Evolutionary conservation across 2,797 vertebrate genomes (phyloP).

Genomic region (Rhadinocentrus ornatus): DNA sequence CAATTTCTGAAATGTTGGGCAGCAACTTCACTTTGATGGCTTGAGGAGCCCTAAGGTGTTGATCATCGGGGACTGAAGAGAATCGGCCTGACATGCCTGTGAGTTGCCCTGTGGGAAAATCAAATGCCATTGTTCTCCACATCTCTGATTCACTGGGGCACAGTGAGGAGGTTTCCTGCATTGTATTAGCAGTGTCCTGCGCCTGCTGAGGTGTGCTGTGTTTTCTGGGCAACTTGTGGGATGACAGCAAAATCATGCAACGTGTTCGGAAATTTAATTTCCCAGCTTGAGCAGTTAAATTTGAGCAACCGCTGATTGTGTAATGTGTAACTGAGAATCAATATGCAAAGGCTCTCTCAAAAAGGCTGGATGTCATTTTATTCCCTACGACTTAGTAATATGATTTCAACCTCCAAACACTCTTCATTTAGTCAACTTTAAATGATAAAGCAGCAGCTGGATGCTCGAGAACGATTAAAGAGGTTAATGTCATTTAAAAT

Average conservation of each 20-base stretch:
- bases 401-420: constrained; percentile 38
- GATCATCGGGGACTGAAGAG: constrained; percentile 42
- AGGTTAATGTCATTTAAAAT: constrained; percentile 23
- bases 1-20: constrained; percentile 23
- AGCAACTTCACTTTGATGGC: constrained; percentile 31
- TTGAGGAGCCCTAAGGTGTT: constrained; percentile 37
- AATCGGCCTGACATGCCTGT: constrained; percentile 54
- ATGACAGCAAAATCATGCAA: constrained; percentile 41
- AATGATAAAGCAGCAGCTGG: background rate
- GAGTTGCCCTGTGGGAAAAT: constrained; percentile 57
- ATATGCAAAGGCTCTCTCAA: constrained; percentile 16
- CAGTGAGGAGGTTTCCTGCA: constrained; percentile 30
- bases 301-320: constrained; percentile 7
- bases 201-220: constrained; percentile 15
- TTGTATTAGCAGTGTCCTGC: constrained; percentile 18
- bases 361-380: constrained; percentile 22
- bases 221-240: constrained; percentile 26
- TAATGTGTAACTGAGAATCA: constrained; percentile 55
- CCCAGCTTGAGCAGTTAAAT: constrained; percentile 39
- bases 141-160: constrained; percentile 40
- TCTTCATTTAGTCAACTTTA: background rate
- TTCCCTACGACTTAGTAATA: constrained; percentile 42
- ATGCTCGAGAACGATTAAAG: background rate
- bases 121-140: constrained; percentile 63
- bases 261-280: constrained; percentile 58